These are phyloP conservation scores for Neogale vison DNA, from an alignment of 2,113 vertebrate genomes.

Conservation along the genomic window DNA sequence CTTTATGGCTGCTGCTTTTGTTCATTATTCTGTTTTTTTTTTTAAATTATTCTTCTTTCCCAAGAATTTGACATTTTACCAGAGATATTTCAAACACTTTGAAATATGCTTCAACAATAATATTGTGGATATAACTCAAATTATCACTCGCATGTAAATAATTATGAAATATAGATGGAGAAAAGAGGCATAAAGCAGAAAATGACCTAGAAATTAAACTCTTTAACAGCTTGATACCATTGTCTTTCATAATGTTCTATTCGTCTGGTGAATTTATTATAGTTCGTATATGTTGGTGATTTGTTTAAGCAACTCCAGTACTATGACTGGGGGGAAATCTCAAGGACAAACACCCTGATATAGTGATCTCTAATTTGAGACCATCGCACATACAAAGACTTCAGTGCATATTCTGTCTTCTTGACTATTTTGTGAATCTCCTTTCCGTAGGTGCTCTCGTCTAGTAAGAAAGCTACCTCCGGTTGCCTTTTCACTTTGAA, in stretches of 20 bases:
- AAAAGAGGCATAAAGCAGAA: not conserved
- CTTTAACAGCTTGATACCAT: not conserved
- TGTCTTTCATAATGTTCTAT: not conserved
- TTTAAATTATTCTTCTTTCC: not conserved
- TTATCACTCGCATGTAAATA: not conserved
- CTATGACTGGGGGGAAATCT: not conserved
- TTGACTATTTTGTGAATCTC: rapidly evolving
- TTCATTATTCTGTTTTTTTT: not conserved
- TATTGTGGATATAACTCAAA: not conserved
- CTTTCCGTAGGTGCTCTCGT: not conserved
- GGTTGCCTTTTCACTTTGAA: not conserved
- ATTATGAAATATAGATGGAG: not conserved
- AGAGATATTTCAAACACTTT: not conserved
- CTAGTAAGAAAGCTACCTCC: not conserved
- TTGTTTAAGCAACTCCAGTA: not conserved
- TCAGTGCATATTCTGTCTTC: rapidly evolving
- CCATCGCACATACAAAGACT: rapidly evolving
- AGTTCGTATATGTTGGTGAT: not conserved
- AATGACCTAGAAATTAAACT: not conserved
- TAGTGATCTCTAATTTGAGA: not conserved
- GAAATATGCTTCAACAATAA: not conserved
- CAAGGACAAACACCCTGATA: not conserved
- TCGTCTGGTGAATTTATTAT: not conserved
- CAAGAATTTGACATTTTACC: not conserved
- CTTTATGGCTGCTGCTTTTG: not conserved